Evolutionary conservation across 2,113 vertebrate species (phyloP), one percentile per base, ranked within the genome.

Genomic region (Hiodon alosoides): DNA sequence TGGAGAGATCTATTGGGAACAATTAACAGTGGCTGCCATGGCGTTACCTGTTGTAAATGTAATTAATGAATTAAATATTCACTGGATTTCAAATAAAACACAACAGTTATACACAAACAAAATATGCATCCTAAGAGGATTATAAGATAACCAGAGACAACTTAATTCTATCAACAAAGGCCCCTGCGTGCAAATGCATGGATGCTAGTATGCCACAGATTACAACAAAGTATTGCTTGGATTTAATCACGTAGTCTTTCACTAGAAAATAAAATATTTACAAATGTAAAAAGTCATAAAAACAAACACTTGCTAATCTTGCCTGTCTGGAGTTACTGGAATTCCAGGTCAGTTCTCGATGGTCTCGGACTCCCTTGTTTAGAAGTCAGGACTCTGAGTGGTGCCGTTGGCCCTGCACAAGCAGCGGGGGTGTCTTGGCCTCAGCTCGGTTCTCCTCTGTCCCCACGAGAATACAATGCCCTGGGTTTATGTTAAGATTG

Each of bases 1-100:
- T 76, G 67, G 67, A 55, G 57, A 76, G 16, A 31, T 11, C 75
- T 62, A 62, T 31, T 70, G 75, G 75, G 75, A 76, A 76, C 62
- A 9, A 9, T 46, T 50, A 4, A 59, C 4, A 9, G 7, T 64
- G 58, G 14, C 7, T 76, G 53, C 75, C 54, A n/a, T 47, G 17
- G 58, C 14, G 67, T 51, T 58, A 52, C 58, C 50, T 70, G 67
- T 76, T 58, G 64, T 61, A 69, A 70, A 55, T 61, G 7, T 76
- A 61, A 76, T 70, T 59, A 70, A 16, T 62, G 54, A 61, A 76
- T 70, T 69, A 71, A 9, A 71, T 70, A 61, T 61, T 70, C 50
- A 64, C 61, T 68, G 70, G 58, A 5, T 10, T 68, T 58, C 58
- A 59, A 69, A 53, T 70, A 62, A 57, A 62, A 52, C 48, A 59